Percentiles rank a stretch among this genome's conserved stretches.
Conservation (phyloP, 2,888 invertebrate genomes). For the Ganaspis brasiliensis region DNA sequence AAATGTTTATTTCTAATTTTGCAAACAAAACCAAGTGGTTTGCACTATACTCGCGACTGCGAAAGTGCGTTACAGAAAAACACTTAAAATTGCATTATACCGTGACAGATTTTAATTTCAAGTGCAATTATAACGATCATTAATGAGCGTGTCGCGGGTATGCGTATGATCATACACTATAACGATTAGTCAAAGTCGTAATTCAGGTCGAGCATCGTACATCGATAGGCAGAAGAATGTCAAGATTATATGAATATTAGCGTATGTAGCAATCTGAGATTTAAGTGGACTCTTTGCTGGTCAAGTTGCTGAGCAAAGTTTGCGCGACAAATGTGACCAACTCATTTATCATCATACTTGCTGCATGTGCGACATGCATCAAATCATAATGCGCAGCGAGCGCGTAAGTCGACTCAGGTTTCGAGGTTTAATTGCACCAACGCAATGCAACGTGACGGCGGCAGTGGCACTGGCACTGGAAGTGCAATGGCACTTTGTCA, state of each 20-base stretch:
- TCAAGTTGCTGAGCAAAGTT: constrained; percentile 42
- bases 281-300: constrained; percentile 26
- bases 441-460: constrained; percentile 50
- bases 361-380: constrained; percentile 61
- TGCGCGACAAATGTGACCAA: constrained; percentile 46
- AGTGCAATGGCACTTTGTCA: constrained; percentile 16
- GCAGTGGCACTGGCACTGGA: constrained; percentile 16
- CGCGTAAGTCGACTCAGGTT: constrained; percentile 66
- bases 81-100: neutral
- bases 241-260: constrained; percentile 19
- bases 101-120: neutral
- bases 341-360: constrained; percentile 64
- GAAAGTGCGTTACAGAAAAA: neutral
- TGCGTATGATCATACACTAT: neutral
- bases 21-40: no score
- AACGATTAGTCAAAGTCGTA: constrained; percentile 4
- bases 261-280: constrained; percentile 14
- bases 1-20: no score
- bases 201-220: neutral
- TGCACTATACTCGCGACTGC: neutral
- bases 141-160: neutral
- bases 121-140: neutral
- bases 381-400: constrained; percentile 61
- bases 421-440: constrained; percentile 71
- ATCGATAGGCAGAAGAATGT: constrained; percentile 14